Base-by-base conservation (phyloP, 2,113 vertebrate genomes). In the Gallinago jamesoni region DNA sequence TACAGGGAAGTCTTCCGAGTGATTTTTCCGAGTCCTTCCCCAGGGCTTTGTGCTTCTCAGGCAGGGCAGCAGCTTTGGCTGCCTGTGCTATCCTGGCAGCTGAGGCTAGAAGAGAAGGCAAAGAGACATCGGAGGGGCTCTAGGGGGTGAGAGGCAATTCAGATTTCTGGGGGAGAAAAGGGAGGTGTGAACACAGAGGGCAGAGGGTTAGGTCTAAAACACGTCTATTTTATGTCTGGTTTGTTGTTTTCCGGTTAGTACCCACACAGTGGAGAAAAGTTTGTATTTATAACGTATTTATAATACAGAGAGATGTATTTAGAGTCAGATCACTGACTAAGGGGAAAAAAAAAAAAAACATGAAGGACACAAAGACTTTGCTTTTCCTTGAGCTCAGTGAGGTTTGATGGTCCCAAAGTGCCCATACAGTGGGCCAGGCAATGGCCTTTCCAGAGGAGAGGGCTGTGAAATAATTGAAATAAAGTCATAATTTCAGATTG, bases 71-170 rank as follows among this genome's bases (percentile, higher is more conserved):
- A 35, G 5, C 33, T 74, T n/a, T 2, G 14, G 11, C 25, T 66
- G 9, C 25, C 14, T 22, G 25, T 18, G 18, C 48, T 62, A 12
- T 7, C 31, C 43, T 30, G 18, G 25, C 35, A 69, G 35, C 30
- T 27, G 30, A 53, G 45, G 27, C 30, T 77, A 27, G 11, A 70
- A 62, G 25, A 23, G 35, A 66, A 69, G 50, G 10, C 33, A 87
- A 81, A 60, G 15, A 0, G 1, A 9, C 27, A 53, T 4, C 35
- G 28, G 37, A 6, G 7, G 2, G 0, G 28, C 30, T 23, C 19
- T 0, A 22, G 3, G 10, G 33, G 27, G 2, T 15, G 33, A 81
- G 50, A 89, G 39, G 16, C 55, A 81, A 69, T 27, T 27, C 50
- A 52, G 50, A 24, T 43, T 81, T 78, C 55, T 78, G 69, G 67